A percentile compares a stretch with the other conserved stretches of the same genome.
phyloP scores from a whole-genome alignment of 2,888 invertebrate species.

The Agrochola lota region DNA sequence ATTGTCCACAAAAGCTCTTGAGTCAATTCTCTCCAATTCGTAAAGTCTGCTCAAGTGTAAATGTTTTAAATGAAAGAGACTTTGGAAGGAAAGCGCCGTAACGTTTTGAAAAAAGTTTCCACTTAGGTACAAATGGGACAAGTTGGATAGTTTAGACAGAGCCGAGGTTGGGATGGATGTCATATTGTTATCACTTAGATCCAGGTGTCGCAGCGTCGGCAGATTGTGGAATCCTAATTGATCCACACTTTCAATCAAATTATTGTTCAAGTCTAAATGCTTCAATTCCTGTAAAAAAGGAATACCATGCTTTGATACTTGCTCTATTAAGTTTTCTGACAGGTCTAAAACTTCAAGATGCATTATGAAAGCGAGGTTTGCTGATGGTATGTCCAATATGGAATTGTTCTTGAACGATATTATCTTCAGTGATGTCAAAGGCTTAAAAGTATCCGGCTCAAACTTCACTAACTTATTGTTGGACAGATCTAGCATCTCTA shows the following conservation, averaged over 20 bases:
- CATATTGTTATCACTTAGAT: slow-evolving; percentile 95
- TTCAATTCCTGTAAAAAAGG: slow-evolving; percentile 93
- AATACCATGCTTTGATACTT: slow-evolving; percentile 93
- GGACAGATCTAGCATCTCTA: slow-evolving; percentile 94
- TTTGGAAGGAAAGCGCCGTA: slow-evolving; percentile 95
- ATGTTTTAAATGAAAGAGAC: slow-evolving; percentile 94
- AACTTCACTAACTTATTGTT: slow-evolving; percentile 94
- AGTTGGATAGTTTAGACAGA: slow-evolving; percentile 93
- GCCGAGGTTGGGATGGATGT: slow-evolving; percentile 94
- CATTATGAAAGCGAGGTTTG: slow-evolving; percentile 92
- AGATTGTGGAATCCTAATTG: slow-evolving; percentile 94
- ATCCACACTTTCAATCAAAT: slow-evolving; percentile 93
- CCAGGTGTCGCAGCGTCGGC: slow-evolving; percentile 93
- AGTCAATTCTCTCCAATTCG: slow-evolving; percentile 93
- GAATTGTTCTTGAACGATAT: slow-evolving; percentile 95
- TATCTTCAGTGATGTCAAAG: slow-evolving; percentile 92
- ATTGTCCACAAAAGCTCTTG: slow-evolving; percentile 96
- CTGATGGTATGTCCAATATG: slow-evolving; percentile 93
- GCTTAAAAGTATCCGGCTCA: slow-evolving; percentile 93
- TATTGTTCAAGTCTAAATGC: slow-evolving; percentile 93
- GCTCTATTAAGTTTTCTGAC: slow-evolving; percentile 94
- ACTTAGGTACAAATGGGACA: slow-evolving; percentile 94
- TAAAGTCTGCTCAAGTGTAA: slow-evolving; percentile 93
- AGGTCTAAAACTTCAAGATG: slow-evolving; percentile 94
- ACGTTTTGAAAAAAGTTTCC: slow-evolving; percentile 94